phyloP scores from a whole-genome alignment of 2,797 vertebrate genomes.

The Antrozous pallidus region DNA sequence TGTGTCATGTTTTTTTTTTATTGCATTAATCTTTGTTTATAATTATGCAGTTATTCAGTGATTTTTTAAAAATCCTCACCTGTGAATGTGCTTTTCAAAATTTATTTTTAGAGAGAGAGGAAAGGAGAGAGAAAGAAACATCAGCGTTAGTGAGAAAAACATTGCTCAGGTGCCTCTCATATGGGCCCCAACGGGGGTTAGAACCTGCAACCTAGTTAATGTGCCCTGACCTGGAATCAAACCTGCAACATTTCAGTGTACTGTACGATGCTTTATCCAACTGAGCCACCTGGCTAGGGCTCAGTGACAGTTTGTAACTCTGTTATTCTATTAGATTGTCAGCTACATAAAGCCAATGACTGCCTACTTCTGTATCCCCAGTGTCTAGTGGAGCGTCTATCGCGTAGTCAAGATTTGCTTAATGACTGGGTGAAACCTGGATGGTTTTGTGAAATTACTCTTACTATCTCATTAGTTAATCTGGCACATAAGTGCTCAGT shows the following conservation, averaged over 20 bases:
- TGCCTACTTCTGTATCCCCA: background rate
- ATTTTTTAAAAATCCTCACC: background rate
- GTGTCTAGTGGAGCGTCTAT: background rate
- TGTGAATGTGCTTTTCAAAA: background rate
- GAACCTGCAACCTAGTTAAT: background rate
- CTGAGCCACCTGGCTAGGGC: background rate
- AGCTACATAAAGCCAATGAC: background rate
- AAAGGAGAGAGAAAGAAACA: background rate
- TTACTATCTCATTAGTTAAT: background rate
- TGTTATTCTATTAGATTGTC: background rate
- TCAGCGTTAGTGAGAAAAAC: background rate
- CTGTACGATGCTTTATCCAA: background rate
- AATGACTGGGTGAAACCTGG: background rate
- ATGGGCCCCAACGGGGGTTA: background rate
- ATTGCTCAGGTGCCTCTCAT: background rate
- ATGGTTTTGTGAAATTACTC: background rate
- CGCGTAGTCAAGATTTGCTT: background rate
- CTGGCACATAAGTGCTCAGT: background rate
- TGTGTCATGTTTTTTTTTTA: background rate
- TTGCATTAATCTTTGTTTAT: constrained; percentile 6
- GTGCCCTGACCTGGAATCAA: background rate
- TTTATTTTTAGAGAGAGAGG: background rate
- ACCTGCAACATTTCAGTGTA: background rate
- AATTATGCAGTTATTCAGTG: background rate
- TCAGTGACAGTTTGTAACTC: background rate